A percentile compares a stretch with the other conserved stretches of the same genome.
Evolutionary conservation across 1,140 invertebrate species (phyloP).

Genomic region (Drosophila saltans): DNA sequence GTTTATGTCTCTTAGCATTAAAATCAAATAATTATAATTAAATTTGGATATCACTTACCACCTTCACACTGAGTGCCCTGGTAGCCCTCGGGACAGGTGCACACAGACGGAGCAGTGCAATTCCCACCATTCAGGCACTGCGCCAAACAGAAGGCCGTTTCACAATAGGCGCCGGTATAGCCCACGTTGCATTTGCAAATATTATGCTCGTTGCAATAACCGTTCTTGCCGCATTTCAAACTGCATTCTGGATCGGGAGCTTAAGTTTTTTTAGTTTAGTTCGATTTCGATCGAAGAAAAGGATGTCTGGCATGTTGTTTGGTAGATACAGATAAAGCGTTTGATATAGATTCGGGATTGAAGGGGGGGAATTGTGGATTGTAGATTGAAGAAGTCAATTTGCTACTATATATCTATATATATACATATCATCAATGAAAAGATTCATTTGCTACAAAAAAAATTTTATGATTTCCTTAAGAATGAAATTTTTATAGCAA

Average conservation of each 20-base stretch:
- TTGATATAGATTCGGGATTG: neutral
- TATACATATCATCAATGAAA: too few relatives aligned
- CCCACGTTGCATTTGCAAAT: slow-evolving; percentile 94
- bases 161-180: slow-evolving; percentile 94
- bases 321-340: neutral
- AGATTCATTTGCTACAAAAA: too few relatives aligned
- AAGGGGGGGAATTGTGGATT: neutral
- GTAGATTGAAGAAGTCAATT: slow-evolving; percentile 5
- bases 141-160: slow-evolving; percentile 94
- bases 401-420: neutral
- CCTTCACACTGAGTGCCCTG: slow-evolving; percentile 96
- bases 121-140: slow-evolving; percentile 96
- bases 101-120: slow-evolving; percentile 93
- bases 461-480: too few relatives aligned
- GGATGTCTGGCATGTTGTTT: slow-evolving; percentile 1
- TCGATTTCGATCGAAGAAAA: slow-evolving; percentile 57
- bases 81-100: slow-evolving; percentile 93
- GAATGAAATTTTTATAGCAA: too few relatives aligned
- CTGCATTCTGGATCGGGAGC: slow-evolving; percentile 94
- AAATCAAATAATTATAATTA: slow-evolving; percentile 12
- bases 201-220: slow-evolving; percentile 91
- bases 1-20: slow-evolving; percentile 31
- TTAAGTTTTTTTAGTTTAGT: slow-evolving; percentile 84
- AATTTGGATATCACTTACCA: slow-evolving; percentile 85
- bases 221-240: slow-evolving; percentile 92